These are phyloP conservation scores for Masnerella sp. DNA, from an alignment of 2,888 invertebrate species.

Conservation along the genomic window DNA sequence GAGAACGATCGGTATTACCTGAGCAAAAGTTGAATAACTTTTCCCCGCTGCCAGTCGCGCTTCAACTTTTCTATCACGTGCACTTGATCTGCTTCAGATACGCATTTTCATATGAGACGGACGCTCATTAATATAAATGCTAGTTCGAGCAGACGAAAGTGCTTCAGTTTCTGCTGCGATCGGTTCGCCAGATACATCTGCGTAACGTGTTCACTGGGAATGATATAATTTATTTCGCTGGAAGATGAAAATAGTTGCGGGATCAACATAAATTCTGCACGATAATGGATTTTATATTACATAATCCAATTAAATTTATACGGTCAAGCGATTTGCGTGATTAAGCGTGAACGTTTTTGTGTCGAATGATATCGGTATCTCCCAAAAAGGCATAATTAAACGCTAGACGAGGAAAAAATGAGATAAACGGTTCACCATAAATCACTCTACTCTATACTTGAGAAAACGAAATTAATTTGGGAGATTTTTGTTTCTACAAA, in stretches of 20 bases:
- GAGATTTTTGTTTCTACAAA: background rate
- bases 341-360: slow-evolving; percentile 9
- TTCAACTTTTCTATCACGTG: slow-evolving; percentile 47
- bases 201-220: slow-evolving; percentile 22
- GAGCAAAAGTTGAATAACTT: slow-evolving; percentile 57
- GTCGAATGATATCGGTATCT: background rate
- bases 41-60: slow-evolving; percentile 50
- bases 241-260: slow-evolving; percentile 5
- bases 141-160: slow-evolving; percentile 28
- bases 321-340: background rate
- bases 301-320: slow-evolving; percentile 10
- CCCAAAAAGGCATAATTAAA: slow-evolving; percentile 14
- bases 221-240: slow-evolving; percentile 24
- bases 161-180: slow-evolving; percentile 18
- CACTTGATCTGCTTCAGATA: slow-evolving; percentile 49
- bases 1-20: slow-evolving; percentile 44
- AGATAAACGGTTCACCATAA: background rate
- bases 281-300: background rate
- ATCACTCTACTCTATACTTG: background rate
- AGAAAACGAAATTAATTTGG: slow-evolving; percentile 2
- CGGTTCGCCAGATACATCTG: slow-evolving; percentile 28
- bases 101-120: slow-evolving; percentile 41
- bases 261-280: background rate
- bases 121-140: slow-evolving; percentile 52
- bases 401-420: slow-evolving; percentile 5